These are phyloP conservation scores for Notarius quadriscutis DNA, from an alignment of 2,113 vertebrate genomes.

Conservation along the genomic window DNA sequence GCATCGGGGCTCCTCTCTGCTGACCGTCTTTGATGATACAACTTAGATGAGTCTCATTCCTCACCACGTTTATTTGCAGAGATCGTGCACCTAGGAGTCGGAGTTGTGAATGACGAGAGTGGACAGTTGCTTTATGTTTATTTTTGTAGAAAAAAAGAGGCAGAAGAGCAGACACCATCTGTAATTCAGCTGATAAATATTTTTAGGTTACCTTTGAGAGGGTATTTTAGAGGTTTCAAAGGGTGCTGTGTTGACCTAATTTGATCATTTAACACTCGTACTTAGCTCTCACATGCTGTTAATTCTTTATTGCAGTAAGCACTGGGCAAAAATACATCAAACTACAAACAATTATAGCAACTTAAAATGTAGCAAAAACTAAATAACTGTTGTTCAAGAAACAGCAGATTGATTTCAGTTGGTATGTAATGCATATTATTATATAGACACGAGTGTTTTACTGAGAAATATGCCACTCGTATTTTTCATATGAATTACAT, in stretches of 20 bases:
- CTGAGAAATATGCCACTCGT: too few relatives aligned
- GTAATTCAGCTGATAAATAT: constrained; percentile 13
- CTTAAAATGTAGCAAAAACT: not conserved
- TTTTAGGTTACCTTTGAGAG: constrained; percentile 8
- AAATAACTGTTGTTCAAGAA: not conserved
- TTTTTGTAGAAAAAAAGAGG: constrained; percentile 18
- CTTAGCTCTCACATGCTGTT: not conserved
- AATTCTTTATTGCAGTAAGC: not conserved
- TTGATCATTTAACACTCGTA: not conserved
- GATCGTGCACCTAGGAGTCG: not conserved
- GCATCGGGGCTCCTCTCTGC: constrained; percentile 34
- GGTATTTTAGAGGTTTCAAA: constrained; percentile 20
- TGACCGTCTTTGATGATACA: constrained; percentile 35
- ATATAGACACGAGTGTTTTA: too few relatives aligned
- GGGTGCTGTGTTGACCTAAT: constrained; percentile 24
- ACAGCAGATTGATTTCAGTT: not conserved
- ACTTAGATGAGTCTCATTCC: constrained; percentile 6
- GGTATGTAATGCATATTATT: too few relatives aligned
- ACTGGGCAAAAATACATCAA: not conserved
- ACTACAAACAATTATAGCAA: not conserved
- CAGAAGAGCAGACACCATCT: constrained; percentile 23
- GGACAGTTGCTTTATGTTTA: constrained; percentile 33
- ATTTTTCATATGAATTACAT: too few relatives aligned
- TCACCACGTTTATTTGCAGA: not conserved
- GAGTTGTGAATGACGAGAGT: constrained; percentile 20